Percentiles rank a stretch among this genome's conserved stretches.
These are phyloP conservation scores for Oxycera nigricornis DNA, from an alignment of 2,888 invertebrate species.

Conservation along the genomic window DNA sequence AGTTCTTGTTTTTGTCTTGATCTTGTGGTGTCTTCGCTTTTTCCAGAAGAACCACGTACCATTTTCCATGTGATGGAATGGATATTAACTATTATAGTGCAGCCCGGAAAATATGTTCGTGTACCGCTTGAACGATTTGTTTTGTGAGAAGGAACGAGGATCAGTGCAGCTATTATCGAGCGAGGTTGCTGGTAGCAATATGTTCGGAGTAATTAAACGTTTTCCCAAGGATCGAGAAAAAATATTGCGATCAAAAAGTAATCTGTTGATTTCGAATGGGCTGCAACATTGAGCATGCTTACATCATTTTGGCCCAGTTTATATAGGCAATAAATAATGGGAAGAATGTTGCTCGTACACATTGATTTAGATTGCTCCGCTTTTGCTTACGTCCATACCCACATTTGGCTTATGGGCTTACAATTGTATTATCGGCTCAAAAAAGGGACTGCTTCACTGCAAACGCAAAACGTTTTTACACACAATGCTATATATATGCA, in stretches of 20 bases:
- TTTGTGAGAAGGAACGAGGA: neutral
- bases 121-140: constrained; percentile 12
- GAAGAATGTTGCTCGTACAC: neutral
- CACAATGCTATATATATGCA: no score
- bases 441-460: no score
- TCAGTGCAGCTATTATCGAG: neutral
- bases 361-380: no score
- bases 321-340: constrained; percentile 11
- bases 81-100: constrained; percentile 11
- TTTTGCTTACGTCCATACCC: no score
- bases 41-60: neutral
- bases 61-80: constrained; percentile 33
- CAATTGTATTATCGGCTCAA: no score
- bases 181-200: constrained; percentile 3
- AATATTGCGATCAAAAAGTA: constrained; percentile 21
- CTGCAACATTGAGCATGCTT: neutral
- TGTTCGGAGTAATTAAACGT: constrained; percentile 37
- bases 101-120: constrained; percentile 20
- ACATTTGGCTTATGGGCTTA: no score
- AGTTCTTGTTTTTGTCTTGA: constrained; percentile 19
- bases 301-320: constrained; percentile 23
- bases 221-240: constrained; percentile 28
- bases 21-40: constrained; percentile 32
- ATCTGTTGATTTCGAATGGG: constrained; percentile 27
- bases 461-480: no score